phyloP scores from a whole-genome alignment of 2,113 vertebrate genomes.

The Hydrochoerus hydrochaeris region DNA sequence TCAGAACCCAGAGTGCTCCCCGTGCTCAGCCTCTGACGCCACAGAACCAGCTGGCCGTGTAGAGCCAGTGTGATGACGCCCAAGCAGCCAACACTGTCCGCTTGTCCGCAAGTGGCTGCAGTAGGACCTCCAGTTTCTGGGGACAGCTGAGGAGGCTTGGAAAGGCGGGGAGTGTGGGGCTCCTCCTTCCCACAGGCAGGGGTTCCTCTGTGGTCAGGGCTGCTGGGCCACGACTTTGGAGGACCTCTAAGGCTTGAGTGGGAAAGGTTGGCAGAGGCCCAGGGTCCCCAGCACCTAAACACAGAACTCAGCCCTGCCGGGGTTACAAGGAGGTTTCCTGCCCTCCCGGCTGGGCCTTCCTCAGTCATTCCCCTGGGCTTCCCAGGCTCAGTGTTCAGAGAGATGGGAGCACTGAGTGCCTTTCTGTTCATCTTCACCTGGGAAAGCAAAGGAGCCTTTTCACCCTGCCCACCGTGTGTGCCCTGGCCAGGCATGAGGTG shows the following conservation, averaged over 20 bases:
- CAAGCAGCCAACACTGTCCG: background rate
- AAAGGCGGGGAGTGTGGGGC: background rate
- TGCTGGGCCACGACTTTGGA: background rate
- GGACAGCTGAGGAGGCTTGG: rapidly evolving
- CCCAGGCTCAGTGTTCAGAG: background rate
- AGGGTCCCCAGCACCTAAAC: too few relatives aligned
- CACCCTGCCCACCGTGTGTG: too few relatives aligned
- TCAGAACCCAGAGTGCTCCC: rapidly evolving
- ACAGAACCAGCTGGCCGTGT: background rate
- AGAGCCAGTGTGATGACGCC: rapidly evolving
- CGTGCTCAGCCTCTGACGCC: too few relatives aligned
- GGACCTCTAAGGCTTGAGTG: background rate
- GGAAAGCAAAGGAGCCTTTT: too few relatives aligned
- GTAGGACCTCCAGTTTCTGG: background rate
- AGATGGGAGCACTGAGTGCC: rapidly evolving
- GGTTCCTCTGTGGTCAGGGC: background rate
- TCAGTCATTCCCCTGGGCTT: background rate
- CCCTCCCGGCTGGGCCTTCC: too few relatives aligned
- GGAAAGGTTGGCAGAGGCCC: background rate
- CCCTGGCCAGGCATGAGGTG: background rate
- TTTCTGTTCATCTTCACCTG: background rate
- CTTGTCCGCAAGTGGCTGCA: rapidly evolving
- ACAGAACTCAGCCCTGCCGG: background rate
- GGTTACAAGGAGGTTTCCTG: rapidly evolving
- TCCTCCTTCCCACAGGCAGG: background rate